Conservation (phyloP, 2,113 vertebrate species). For the Lanius ludovicianus region DNA sequence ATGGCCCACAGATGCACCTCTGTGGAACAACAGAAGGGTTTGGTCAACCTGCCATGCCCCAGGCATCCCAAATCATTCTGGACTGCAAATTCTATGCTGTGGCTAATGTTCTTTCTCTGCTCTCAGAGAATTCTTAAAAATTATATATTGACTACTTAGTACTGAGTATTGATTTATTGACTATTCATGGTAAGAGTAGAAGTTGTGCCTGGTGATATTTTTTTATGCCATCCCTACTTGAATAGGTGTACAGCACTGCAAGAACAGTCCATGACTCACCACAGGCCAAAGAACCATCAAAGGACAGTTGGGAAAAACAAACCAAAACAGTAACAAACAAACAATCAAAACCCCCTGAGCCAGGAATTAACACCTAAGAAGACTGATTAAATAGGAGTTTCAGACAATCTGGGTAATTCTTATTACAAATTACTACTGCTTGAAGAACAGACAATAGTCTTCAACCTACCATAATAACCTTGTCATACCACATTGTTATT, state of each 20-base stretch:
- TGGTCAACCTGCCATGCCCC: neutral
- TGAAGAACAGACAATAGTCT: neutral
- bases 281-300: neutral
- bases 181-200: neutral
- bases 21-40: neutral
- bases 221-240: neutral
- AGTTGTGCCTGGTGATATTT: neutral
- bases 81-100: neutral
- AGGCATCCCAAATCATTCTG: neutral
- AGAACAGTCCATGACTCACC: neutral
- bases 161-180: neutral
- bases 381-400: neutral
- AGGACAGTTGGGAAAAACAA: neutral
- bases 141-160: neutral
- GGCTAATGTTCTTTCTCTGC: neutral
- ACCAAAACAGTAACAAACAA: neutral
- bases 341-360: neutral
- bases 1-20: neutral
- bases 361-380: neutral
- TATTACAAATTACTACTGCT: neutral
- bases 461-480: neutral
- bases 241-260: neutral
- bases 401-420: neutral
- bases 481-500: neutral
- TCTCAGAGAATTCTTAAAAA: neutral